These are phyloP conservation scores for Melipona beecheii DNA, from an alignment of 2,888 invertebrate species.

Conservation along the genomic window DNA sequence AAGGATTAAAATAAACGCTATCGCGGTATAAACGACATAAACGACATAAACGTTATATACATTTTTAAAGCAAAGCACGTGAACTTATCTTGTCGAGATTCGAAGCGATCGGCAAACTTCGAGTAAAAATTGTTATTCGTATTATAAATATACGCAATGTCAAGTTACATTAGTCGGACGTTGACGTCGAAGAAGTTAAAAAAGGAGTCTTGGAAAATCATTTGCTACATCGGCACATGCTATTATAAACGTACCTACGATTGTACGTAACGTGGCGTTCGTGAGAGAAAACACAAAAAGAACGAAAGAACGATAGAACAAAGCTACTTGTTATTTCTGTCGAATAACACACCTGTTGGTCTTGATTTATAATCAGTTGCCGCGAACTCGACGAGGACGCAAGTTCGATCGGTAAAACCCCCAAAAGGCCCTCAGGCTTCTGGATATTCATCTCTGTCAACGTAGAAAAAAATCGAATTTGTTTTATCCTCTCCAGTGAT, in stretches of 20 bases:
- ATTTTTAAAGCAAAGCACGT: neutral
- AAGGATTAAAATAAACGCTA: neutral
- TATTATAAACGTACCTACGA: neutral
- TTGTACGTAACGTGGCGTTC: neutral
- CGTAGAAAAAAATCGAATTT: constrained; percentile 21
- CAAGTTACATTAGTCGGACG: neutral
- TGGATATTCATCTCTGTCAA: constrained; percentile 75
- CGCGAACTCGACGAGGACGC: constrained; percentile 74
- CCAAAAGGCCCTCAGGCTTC: constrained; percentile 76
- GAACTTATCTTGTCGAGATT: neutral
- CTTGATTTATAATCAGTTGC: constrained; percentile 76
- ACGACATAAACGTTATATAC: neutral
- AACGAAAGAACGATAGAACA: constrained; percentile 22
- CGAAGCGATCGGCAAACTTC: neutral
- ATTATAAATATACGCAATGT: neutral
- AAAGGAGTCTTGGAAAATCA: neutral
- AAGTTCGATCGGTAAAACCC: constrained; percentile 75
- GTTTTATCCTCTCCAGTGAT: neutral
- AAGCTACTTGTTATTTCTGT: constrained; percentile 37
- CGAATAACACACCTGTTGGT: constrained; percentile 78
- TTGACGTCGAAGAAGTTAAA: neutral
- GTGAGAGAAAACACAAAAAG: constrained; percentile 3
- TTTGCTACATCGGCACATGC: neutral
- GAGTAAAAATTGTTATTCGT: neutral
- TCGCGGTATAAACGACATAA: too few species aligned